Evolutionary conservation across 2,888 invertebrate genomes (phyloP).

Genomic region (Camponotus fellah): DNA sequence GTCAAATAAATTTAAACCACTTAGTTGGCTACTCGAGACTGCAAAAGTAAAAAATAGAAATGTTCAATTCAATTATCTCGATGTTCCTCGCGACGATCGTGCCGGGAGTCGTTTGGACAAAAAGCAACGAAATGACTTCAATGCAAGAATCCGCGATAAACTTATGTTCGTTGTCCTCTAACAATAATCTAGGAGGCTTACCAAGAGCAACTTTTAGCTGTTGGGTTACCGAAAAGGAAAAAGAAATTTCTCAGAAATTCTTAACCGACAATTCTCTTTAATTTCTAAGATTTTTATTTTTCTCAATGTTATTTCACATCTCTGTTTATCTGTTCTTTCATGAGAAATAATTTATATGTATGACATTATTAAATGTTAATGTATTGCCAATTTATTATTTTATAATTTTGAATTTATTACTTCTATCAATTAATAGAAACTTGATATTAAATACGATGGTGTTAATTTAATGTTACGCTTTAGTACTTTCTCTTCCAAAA

Average conservation of each 20-base stretch:
- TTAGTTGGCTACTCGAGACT: not conserved
- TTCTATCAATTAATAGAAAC: not conserved
- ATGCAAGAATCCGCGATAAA: constrained; percentile 46
- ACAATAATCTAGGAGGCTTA: constrained; percentile 42
- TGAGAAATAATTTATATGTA: not conserved
- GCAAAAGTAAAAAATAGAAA: constrained; percentile 35
- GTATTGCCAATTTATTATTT: not conserved
- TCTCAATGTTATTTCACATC: not conserved
- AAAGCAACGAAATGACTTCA: constrained; percentile 47
- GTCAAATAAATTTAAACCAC: constrained; percentile 13
- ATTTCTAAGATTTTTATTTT: constrained; percentile 6
- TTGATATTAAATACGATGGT: not conserved
- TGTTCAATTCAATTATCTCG: constrained; percentile 62
- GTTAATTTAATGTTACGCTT: not conserved
- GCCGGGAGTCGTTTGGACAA: constrained; percentile 49
- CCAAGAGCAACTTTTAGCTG: constrained; percentile 15
- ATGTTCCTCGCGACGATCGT: constrained; percentile 52
- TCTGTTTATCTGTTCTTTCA: not conserved
- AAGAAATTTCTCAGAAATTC: constrained; percentile 17
- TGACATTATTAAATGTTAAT: not conserved
- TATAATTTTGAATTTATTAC: not conserved
- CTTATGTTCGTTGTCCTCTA: constrained; percentile 26
- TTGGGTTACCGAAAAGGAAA: not conserved
- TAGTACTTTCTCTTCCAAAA: not conserved
- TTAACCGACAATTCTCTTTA: not conserved